phyloP scores from a whole-genome alignment of 2,888 invertebrate genomes.

The Alcis repandata region DNA sequence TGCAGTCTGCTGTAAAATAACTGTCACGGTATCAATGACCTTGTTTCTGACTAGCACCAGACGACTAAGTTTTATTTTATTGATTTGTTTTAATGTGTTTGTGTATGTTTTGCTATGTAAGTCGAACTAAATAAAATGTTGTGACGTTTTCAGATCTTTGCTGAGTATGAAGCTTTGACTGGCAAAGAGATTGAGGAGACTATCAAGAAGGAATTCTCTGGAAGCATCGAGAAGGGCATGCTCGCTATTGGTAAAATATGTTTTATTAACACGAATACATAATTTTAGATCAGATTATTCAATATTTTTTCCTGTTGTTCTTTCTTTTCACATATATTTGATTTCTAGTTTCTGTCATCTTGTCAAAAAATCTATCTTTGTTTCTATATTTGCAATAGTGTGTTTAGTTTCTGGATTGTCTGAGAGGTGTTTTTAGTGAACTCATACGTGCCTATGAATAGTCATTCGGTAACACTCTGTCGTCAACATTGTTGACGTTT shows the following conservation, averaged over 20 bases:
- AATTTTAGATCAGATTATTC: too few species aligned
- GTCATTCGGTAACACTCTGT: too few species aligned
- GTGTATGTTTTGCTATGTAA: not conserved
- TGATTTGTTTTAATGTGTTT: not conserved
- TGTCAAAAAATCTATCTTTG: too few species aligned
- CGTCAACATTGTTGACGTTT: too few species aligned
- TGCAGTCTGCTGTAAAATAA: constrained; percentile 37
- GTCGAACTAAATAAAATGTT: not conserved
- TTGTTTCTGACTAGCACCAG: not conserved
- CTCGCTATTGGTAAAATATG: constrained; percentile 92
- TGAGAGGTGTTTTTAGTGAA: too few species aligned
- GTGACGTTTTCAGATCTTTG: constrained; percentile 88
- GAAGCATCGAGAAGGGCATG: constrained; percentile 94
- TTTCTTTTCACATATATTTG: too few species aligned
- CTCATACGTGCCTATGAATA: too few species aligned
- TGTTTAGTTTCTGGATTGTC: too few species aligned
- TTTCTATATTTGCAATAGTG: too few species aligned
- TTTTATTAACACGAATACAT: not conserved
- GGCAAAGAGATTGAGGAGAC: constrained; percentile 94
- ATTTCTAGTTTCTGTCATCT: too few species aligned
- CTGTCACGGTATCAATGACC: constrained; percentile 11
- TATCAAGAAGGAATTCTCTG: constrained; percentile 96
- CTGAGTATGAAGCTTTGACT: constrained; percentile 93
- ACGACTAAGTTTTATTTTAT: not conserved
- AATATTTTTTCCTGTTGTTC: too few species aligned